Base-by-base conservation (phyloP, 2,888 invertebrate species). In the Macroteleia sp. region DNA sequence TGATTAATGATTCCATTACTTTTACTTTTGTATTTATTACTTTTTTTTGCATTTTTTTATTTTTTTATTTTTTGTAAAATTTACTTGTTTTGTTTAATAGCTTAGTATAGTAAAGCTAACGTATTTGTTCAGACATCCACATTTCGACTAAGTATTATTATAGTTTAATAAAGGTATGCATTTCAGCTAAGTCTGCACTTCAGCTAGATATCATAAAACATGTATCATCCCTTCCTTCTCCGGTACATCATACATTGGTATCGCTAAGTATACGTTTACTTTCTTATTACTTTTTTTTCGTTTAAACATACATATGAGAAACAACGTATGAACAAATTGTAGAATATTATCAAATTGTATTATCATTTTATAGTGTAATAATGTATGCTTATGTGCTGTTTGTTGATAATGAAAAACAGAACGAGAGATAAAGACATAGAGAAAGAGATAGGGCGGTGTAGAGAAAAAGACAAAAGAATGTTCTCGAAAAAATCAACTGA, bases 61-160 rank as follows among this genome's bases (percentile, higher is more conserved):
- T n/a, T n/a, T n/a, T n/a, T n/a, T n/a, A n/a, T n/a, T n/a, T n/a
- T 77, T 82, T 81, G 81, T 77, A 80, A 34, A 46, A 54, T 75
- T 67, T 62, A 56, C 28, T 57, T n/a, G n/a, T 71, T 87, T 83
- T 87, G 83, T 85, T 88, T 89, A 83, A 89, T 90, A 91, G 90
- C 91, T 91, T 90, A 89, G 89, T 90, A 91, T 90, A 90, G 87
- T 90, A 89, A 91, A 91, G 90, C 91, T 91, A 91, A 85, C 87
- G 90, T 90, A 90, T 90, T 89, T 91, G 86, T 90, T 91, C 90
- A 90, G 90, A 91, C 90, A 91, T 91, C 87, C 90, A 91, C 90
- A 91, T 91, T 90, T 91, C 87, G 90, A 90, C 90, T 91, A 90
- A 91, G 90, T 90, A 90, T 86, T 90, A 90, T 89, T 89, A 90